Evolutionary conservation across 2,888 invertebrate genomes (phyloP), one percentile per base, ranked within the genome.

Genomic region (Shargacucullia verbasci): DNA sequence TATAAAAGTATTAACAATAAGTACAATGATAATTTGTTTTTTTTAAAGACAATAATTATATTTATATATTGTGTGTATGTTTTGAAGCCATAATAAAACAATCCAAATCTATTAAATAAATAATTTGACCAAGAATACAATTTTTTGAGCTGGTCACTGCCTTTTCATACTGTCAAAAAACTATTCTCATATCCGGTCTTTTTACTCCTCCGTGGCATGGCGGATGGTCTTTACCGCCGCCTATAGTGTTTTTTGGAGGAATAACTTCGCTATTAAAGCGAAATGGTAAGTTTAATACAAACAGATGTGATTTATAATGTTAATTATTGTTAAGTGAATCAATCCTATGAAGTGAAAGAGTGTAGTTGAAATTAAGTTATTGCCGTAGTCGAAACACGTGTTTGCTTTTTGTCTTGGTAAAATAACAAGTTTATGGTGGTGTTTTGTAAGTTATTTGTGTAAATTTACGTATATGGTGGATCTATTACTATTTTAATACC

Each of bases 141-240:
- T 61, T 61, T 79, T 84, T 81, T 74, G 53, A 13, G 9, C 80
- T 92, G 85, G 92, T 85, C 89, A 91, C 76, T 76, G 83, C 58
- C 82, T 65, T 40, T 80, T 76, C 70, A 35, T 69, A 70, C 71
- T 91, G 91, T 89, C 90, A 91, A 78, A 84, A 72, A 79, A 74
- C 61, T 35, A 69, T 58, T 81, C 70, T 77, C 71, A 77, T 80
- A 89, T 94, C 93, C 94, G 93, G 93, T 91, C 94, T 91, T 94
- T 94, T 92, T 83, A 92, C 79, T 92, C 87, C 93, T 92, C 88
- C 94, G 94, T 94, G 94, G 94, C 94, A 94, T 94, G 94, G 94
- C 92, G 92, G 93, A 93, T 91, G 91, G 92, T 93, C 85, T 87
- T 73, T 85, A 83, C 89, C 90, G 81, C 90, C 91, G 89, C 83